Evolutionary conservation across 2,113 vertebrate genomes (phyloP), one percentile per base, ranked within the genome.

Genomic region (Erpornis zantholeuca): DNA sequence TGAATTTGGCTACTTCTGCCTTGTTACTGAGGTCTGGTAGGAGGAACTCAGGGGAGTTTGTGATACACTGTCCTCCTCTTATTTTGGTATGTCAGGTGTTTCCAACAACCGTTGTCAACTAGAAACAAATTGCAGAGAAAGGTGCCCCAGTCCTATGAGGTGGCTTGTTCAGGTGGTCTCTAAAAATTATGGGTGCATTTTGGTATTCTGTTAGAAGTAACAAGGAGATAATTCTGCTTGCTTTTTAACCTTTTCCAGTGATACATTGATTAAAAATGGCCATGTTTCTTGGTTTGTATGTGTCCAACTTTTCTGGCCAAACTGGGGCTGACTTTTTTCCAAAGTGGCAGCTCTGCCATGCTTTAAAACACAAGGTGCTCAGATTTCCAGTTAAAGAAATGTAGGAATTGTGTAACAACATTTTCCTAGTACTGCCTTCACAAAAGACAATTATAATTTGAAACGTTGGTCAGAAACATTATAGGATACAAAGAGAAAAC

Each of bases 331-430:
- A 63, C 56, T 90, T 86, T 68, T 61, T 31, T 70, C 27, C 7
- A 3, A 66, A 81, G 60, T 60, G 20, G 33, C 29, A 70, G 29
- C 71, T 77, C 12, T 92, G 47, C 31, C 78, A 0, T n/a, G 19
- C 63, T 82, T 87, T 79, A 53, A 76, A 82, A 63, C 11, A 17
- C 3, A 10, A 70, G 9, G 18, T 36, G 9, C 47, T 70, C 1
- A 2, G 38, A 40, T 47, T 88, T 49, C 10, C 20, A n/a, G 24
- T 47, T 80, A 42, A 88, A 88, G 68, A 69, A 64, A n/a, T 0
- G 0, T 59, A 60, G 54, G 44, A 82, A 31, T 15, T 53, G 19
- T 28, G 3, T 87, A 64, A n/a, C 31, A n/a, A 20, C 0, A 0
- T 73, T 65, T 82, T 83, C 18, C n/a, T 77, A 42, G 15, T 45